Conservation (phyloP, 2,113 vertebrate species). For the Halcyon senegalensis region DNA sequence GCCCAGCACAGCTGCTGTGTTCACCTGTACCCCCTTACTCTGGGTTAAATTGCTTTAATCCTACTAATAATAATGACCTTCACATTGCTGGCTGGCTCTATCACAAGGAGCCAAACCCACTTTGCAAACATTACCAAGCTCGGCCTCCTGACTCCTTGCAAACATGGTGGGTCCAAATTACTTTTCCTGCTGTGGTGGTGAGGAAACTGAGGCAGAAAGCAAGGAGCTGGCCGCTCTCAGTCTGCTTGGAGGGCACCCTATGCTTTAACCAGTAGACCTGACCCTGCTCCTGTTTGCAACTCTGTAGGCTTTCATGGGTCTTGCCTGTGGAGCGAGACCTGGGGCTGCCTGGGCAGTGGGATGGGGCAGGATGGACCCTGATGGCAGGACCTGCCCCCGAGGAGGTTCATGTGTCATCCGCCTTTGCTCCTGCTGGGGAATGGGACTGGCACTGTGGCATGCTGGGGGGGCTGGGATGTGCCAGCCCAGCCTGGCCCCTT, state of each 20-base stretch:
- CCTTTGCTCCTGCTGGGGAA: not conserved
- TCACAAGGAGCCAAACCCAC: slow-evolving; percentile 58
- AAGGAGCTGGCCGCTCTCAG: not conserved
- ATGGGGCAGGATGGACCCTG: rapidly evolving
- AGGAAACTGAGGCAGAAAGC: slow-evolving; percentile 49
- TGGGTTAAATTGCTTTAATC: slow-evolving; percentile 26
- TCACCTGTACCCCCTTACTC: not conserved
- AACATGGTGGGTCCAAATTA: not conserved
- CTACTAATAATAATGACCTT: slow-evolving; percentile 57
- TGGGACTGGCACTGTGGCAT: rapidly evolving
- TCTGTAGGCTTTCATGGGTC: not conserved
- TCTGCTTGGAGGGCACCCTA: not conserved
- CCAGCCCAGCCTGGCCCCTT: not conserved
- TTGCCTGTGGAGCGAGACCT: not conserved
- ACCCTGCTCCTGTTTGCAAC: not conserved
- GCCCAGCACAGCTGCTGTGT: not conserved
- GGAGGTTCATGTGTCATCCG: not conserved
- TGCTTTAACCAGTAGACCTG: not conserved
- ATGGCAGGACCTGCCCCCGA: not conserved
- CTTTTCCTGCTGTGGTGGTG: not conserved
- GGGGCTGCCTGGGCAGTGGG: not conserved
- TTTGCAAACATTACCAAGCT: slow-evolving; percentile 28
- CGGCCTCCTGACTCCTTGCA: not conserved
- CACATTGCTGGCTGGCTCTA: slow-evolving; percentile 42
- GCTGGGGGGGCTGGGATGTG: not conserved